Evolutionary conservation across 1,140 invertebrate species (phyloP), one percentile per base, ranked within the genome.

Genomic region (Zaprionus camerounensis): DNA sequence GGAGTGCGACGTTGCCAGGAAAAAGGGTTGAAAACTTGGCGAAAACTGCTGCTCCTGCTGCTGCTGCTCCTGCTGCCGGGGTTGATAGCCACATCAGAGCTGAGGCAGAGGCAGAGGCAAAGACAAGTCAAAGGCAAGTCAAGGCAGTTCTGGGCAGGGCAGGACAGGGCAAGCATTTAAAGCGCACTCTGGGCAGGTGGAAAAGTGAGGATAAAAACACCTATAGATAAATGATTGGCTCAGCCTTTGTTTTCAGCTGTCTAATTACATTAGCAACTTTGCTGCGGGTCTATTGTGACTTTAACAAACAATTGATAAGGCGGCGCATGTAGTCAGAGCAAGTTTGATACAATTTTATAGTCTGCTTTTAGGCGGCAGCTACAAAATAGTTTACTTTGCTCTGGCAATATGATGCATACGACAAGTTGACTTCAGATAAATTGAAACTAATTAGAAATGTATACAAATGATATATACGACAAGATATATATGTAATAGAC

Each of bases 191-290:
- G 9, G 46, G 46, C 20, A 51, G 46, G 46, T 24, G 46, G 20
- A 24, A 51, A 51, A 51, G 20, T 13, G 46, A 2, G 3, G 46
- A 49, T n/a, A 5, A n/a, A 44, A 49, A 22, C 46, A 51, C 20
- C 46, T 24, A 51, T 51, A 51, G 46, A 51, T 51, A 51, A 51
- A 20, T 51, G 46, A 51, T 51, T 51, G 22, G 46, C 20, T 51
- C 17, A 24, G 20, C 17, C 46, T 51, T 51, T 51, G 46, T 51
- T 51, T 51, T 20, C 20, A 51, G 46, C 46, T 51, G 46, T 51
- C 46, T 51, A 51, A 51, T 51, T 51, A 51, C 46, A 51, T 51
- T 51, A 51, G 20, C 46, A 51, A 51, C 46, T 51, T 51, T 24
- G 20, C 17, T 22, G 46, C 17, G 9, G 3, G 7, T 12, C 46